Conservation (phyloP, 2,113 vertebrate species). For the Sisor rabdophorus region DNA sequence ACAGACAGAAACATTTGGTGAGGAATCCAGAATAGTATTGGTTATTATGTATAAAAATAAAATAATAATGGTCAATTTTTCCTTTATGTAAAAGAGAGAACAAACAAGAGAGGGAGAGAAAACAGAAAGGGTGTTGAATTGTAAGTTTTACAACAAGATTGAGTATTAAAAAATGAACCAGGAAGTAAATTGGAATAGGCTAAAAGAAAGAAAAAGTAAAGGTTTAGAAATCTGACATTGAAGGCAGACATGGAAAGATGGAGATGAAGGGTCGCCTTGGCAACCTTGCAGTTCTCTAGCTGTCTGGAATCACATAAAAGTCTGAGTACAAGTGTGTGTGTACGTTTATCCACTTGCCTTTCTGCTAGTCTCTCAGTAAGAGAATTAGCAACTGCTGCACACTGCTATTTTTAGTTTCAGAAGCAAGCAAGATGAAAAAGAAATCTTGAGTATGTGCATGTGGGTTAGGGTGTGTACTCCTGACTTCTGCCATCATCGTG, state of each 20-base stretch:
- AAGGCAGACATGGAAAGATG: slow-evolving; percentile 36
- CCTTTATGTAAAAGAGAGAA: neutral
- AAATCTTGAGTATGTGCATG: slow-evolving; percentile 23
- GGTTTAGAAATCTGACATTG: slow-evolving; percentile 40
- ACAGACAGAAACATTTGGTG: neutral
- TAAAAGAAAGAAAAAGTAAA: slow-evolving; percentile 8
- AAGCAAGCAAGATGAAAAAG: slow-evolving; percentile 39
- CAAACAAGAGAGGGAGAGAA: neutral
- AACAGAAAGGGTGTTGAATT: neutral
- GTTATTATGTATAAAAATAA: neutral
- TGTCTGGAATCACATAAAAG: slow-evolving; percentile 43
- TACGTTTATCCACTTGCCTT: slow-evolving; percentile 52
- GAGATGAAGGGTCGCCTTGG: slow-evolving; percentile 45
- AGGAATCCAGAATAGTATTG: neutral
- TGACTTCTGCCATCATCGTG: slow-evolving; percentile 24
- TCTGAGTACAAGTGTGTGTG: neutral
- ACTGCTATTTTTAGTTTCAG: slow-evolving; percentile 69
- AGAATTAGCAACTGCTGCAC: slow-evolving; percentile 66
- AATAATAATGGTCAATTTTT: slow-evolving; percentile 26
- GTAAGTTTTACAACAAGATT: neutral
- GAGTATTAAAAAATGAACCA: neutral
- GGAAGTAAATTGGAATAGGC: slow-evolving; percentile 5
- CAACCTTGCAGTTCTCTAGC: slow-evolving; percentile 44
- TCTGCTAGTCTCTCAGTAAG: slow-evolving; percentile 66
- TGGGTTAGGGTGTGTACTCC: slow-evolving; percentile 27